A percentile compares a stretch with the other conserved stretches of the same genome.
Evolutionary conservation across 2,888 invertebrate species (phyloP).

Genomic region (Papilio elwesi): DNA sequence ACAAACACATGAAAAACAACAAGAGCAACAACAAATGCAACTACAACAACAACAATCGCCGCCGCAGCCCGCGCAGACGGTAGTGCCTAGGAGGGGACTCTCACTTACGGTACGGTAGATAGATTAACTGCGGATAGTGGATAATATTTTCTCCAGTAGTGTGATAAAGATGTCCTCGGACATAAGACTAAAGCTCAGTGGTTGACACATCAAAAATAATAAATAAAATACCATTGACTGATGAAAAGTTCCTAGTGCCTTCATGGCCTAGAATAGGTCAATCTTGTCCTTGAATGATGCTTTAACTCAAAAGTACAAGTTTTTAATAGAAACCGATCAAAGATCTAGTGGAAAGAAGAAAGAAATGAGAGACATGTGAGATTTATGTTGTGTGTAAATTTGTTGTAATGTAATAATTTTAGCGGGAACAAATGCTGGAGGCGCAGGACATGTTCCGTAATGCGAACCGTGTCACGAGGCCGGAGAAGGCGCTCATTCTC

Average conservation of each 20-base stretch:
- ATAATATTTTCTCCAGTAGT: too few relatives aligned
- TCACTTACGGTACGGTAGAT: conserved; percentile 88
- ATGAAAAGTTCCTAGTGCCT: too few relatives aligned
- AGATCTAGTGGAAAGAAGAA: too few relatives aligned
- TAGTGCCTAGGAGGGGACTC: conserved; percentile 86
- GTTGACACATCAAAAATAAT: too few relatives aligned
- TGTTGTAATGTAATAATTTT: conserved; percentile 54
- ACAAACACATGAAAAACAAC: conserved; percentile 51
- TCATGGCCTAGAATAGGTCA: too few relatives aligned
- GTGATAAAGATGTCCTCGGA: too few relatives aligned
- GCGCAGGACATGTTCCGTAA: conserved; percentile 99
- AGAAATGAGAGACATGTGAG: too few relatives aligned
- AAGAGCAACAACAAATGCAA: conserved; percentile 49
- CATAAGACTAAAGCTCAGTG: too few relatives aligned
- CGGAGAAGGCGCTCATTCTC: conserved; percentile 98
- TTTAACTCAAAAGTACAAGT: too few relatives aligned
- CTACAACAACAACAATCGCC: conserved; percentile 74
- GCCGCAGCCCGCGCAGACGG: conserved; percentile 55
- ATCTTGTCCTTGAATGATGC: background rate
- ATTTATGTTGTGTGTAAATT: conserved; percentile 14
- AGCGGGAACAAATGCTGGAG: conserved; percentile 98
- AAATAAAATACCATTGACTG: too few relatives aligned
- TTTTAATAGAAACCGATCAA: too few relatives aligned
- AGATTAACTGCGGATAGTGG: background rate
- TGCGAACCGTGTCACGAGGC: conserved; percentile 97